A percentile compares a stretch with the other conserved stretches of the same genome.
Conservation (phyloP, 53 echinoderm and acorn worm species). For the Echinarachnius parma region DNA sequence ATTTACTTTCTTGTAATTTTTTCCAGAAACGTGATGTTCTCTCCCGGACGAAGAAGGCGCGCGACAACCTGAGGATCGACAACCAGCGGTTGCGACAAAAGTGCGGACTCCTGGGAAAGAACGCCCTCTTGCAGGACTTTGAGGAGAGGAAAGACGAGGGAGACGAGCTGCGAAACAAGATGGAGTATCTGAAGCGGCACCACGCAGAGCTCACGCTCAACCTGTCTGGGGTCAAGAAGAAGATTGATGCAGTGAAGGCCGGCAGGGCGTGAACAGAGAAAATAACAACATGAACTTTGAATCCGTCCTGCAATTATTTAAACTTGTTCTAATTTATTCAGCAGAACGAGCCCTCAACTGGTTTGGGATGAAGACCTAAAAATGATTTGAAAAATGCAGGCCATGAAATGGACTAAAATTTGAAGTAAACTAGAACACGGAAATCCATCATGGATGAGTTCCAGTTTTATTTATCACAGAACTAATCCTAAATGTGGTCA, state of each 20-base stretch:
- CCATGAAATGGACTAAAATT: too few species aligned
- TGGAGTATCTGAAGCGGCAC: slow-evolving; percentile 79
- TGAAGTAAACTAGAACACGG: too few species aligned
- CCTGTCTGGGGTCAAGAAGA: slow-evolving; percentile 80
- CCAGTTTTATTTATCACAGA: too few species aligned
- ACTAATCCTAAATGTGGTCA: too few species aligned
- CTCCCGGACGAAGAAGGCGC: slow-evolving; percentile 89
- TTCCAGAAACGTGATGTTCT: slow-evolving; percentile 87
- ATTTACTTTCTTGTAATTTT: too few species aligned
- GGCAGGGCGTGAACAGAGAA: slow-evolving; percentile 65
- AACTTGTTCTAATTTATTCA: too few species aligned
- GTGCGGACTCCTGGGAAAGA: slow-evolving; percentile 87
- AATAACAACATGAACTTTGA: neutral
- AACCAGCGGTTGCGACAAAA: slow-evolving; percentile 90
- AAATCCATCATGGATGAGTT: too few species aligned
- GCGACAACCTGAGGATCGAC: slow-evolving; percentile 89
- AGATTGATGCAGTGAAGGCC: slow-evolving; percentile 82
- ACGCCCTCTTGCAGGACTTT: slow-evolving; percentile 78
- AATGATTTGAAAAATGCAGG: too few species aligned
- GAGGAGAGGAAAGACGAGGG: slow-evolving; percentile 99
- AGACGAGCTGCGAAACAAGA: slow-evolving; percentile 63
- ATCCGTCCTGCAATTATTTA: neutral
- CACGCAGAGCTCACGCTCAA: slow-evolving; percentile 91
- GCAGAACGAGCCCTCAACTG: too few species aligned
- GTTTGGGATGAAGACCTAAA: too few species aligned